Conservation (phyloP, 2,797 vertebrate species). For the Phataginus tricuspis region DNA sequence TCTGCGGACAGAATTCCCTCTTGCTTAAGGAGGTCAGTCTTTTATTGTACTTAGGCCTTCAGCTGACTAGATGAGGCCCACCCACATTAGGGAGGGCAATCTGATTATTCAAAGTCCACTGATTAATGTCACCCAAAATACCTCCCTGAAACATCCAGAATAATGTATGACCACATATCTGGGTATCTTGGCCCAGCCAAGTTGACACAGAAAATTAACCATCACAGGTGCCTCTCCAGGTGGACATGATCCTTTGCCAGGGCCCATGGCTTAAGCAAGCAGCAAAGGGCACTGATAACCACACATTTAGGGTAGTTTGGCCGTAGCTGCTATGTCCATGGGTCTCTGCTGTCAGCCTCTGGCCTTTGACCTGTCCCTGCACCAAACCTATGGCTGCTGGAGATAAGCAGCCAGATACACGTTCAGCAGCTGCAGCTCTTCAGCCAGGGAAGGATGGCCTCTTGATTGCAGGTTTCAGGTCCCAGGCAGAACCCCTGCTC, state of each 20-base stretch:
- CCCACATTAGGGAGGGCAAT: not conserved
- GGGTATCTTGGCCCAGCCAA: not conserved
- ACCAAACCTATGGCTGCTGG: not conserved
- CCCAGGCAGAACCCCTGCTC: not conserved
- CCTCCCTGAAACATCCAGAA: not conserved
- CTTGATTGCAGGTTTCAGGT: not conserved
- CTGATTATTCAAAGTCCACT: not conserved
- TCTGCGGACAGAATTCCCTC: not conserved
- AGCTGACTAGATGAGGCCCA: not conserved
- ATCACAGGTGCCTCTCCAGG: not conserved
- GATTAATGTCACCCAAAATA: not conserved
- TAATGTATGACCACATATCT: not conserved
- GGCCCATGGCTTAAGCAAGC: not conserved
- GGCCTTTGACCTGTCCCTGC: not conserved
- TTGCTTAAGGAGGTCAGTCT: not conserved
- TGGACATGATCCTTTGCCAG: not conserved
- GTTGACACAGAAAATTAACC: not conserved
- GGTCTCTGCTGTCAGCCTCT: not conserved
- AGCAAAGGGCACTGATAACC: not conserved
- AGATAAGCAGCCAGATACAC: not conserved
- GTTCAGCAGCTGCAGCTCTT: not conserved
- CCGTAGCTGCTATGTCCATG: not conserved
- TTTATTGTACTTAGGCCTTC: not conserved
- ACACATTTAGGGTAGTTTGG: fast-evolving
- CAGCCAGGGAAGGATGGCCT: not conserved